Evolutionary conservation across 2,113 vertebrate genomes (phyloP).

Genomic region (Varanus salvator): DNA sequence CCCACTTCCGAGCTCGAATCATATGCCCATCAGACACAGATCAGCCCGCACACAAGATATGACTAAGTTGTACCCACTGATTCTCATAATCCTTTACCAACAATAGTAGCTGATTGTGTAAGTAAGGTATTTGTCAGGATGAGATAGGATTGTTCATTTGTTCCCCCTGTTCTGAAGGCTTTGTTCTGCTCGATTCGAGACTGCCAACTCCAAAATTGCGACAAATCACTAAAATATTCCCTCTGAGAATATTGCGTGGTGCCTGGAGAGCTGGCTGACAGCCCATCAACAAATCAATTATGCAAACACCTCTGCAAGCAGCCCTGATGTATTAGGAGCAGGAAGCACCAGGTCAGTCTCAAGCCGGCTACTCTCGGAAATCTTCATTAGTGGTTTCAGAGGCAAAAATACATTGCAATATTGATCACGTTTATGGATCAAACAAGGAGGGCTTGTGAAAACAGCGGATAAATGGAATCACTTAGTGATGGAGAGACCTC

Average conservation of each 20-base stretch:
- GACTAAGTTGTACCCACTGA: not conserved
- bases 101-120: not conserved
- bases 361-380: constrained; percentile 48
- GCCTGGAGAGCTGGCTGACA: constrained; percentile 28
- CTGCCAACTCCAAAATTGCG: not conserved
- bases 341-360: constrained; percentile 49
- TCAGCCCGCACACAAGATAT: not conserved
- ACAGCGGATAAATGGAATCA: constrained; percentile 45
- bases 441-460: constrained; percentile 39
- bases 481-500: constrained; percentile 24
- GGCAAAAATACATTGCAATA: constrained; percentile 47
- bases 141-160: not conserved
- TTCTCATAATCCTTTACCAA: not conserved
- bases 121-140: not conserved
- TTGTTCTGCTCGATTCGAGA: not conserved
- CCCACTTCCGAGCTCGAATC: not conserved
- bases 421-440: constrained; percentile 27
- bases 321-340: constrained; percentile 19
- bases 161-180: not conserved
- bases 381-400: constrained; percentile 44
- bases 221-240: constrained; percentile 20
- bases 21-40: not conserved
- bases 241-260: constrained; percentile 37
- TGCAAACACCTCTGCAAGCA: constrained; percentile 17
- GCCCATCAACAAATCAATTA: constrained; percentile 55